Base-by-base conservation (phyloP, 2,113 vertebrate species). In the Thoracochromis brauschi region DNA sequence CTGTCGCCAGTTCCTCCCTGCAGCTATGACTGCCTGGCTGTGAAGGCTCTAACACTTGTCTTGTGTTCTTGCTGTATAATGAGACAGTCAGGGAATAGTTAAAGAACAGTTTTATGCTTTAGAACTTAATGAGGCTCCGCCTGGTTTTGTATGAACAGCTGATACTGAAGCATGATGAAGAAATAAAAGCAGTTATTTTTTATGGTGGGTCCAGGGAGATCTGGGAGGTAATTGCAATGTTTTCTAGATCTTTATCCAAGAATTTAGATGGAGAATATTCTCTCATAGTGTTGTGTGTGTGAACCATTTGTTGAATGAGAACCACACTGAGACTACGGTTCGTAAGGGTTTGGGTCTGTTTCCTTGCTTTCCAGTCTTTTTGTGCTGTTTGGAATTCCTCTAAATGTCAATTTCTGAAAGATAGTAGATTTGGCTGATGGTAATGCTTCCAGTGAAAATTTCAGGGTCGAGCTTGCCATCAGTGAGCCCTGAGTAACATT, bases 31-130 rank as follows among this genome's bases (percentile, higher is more conserved):
- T 80, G 86, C 68, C 82, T 81, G 51, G 57, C 88, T 87, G 82
- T 57, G 85, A 87, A 90, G 63, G 78, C 88, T 88, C 81, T 33
- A 65, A 75, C 88, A 53, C 85, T 87, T 47, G 33, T 71, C 79
- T 47, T 19, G 53, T 89, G 63, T 83, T 90, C 87, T 80, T 54
- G 21, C 80, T 49, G 63, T 75, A 86, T 94, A 95, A 95, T 93
- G 90, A 95, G 92, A 92, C 91, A 85, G 90, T 78, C 87, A 79
- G 82, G 63, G 88, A 38, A 45, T 71, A 78, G 86, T 80, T 93
- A 86, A 65, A 87, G 88, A 90, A 38, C 73, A 78, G 63, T 90
- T 89, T 89, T 87, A 80, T 83, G 81, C 83, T 92, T 73, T 83
- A 38, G 73, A 79, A 31, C 84, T 73, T 92, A 92, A 93, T 91